Evolutionary conservation across 1,140 invertebrate genomes (phyloP).

Genomic region (Meloidogyne exigua): DNA sequence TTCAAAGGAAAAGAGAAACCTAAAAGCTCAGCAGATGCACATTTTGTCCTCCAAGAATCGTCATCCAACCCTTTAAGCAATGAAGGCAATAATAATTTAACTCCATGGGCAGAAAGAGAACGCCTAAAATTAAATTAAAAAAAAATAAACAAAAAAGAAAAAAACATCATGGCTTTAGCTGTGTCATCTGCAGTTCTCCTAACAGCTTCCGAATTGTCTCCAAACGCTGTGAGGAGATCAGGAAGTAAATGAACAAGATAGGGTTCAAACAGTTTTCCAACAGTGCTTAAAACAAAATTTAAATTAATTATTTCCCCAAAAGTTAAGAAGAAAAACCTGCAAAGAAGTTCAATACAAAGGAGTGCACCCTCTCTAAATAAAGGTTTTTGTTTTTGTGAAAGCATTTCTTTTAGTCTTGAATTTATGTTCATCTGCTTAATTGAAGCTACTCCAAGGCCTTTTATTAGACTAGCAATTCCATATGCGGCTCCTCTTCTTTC

Average conservation of each 20-base stretch:
- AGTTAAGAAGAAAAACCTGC: conserved; percentile 65
- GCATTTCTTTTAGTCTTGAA: conserved; percentile 72
- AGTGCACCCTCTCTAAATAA: conserved; percentile 87
- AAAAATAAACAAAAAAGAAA: neutral
- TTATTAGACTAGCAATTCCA: conserved; percentile 81
- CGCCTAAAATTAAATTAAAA: neutral
- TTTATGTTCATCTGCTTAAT: conserved; percentile 68
- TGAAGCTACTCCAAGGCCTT: conserved; percentile 83
- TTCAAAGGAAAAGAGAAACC: conserved; percentile 70
- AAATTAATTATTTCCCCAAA: neutral
- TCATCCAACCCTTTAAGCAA: conserved; percentile 88
- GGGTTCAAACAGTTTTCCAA: conserved; percentile 87
- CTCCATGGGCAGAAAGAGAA: conserved; percentile 83
- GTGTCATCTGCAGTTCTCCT: conserved; percentile 83
- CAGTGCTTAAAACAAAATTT: conserved; percentile 34
- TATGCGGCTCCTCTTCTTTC: conserved; percentile 87
- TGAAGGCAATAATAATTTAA: conserved; percentile 87
- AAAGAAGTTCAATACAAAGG: conserved; percentile 96
- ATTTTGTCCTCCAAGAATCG: conserved; percentile 97
- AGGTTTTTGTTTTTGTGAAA: conserved; percentile 94
- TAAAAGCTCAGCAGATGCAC: conserved; percentile 89
- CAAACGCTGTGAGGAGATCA: conserved; percentile 89
- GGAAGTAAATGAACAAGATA: conserved; percentile 96
- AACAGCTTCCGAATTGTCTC: conserved; percentile 80
- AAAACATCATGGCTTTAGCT: conserved; percentile 88